Evolutionary conservation across 2,888 invertebrate species (phyloP).

Genomic region (Phasia obesa): DNA sequence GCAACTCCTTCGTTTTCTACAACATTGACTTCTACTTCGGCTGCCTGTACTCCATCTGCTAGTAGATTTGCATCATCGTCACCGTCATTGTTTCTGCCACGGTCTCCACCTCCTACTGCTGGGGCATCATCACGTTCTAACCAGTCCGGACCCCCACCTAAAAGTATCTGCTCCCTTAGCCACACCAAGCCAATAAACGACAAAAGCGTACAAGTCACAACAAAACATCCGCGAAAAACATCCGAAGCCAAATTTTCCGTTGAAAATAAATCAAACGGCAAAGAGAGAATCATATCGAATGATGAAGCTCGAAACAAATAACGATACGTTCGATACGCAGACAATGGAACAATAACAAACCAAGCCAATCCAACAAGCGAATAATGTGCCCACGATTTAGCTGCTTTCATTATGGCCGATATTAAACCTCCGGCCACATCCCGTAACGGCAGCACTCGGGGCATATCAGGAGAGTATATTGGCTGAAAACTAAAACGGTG

Average conservation of each 20-base stretch:
- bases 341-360: slow-evolving; percentile 97
- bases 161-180: slow-evolving; percentile 98
- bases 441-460: slow-evolving; percentile 95
- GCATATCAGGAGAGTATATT: slow-evolving; percentile 99
- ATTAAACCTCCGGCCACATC: slow-evolving; percentile 96
- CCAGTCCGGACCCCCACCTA: slow-evolving; percentile 99
- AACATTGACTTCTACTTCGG: slow-evolving; percentile 79
- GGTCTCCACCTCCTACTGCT: slow-evolving; percentile 76
- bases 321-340: slow-evolving; percentile 97
- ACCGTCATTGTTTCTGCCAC: slow-evolving; percentile 75
- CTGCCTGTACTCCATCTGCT: slow-evolving; percentile 77
- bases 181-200: slow-evolving; percentile 98
- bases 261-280: slow-evolving; percentile 96
- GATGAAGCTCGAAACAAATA: slow-evolving; percentile 95
- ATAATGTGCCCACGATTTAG: slow-evolving; percentile 98
- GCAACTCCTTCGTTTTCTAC: slow-evolving; percentile 60
- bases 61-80: slow-evolving; percentile 77
- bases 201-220: slow-evolving; percentile 97
- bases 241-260: slow-evolving; percentile 96
- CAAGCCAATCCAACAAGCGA: slow-evolving; percentile 98
- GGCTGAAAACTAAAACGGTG: slow-evolving; percentile 99
- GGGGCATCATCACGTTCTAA: slow-evolving; percentile 87
- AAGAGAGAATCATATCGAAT: slow-evolving; percentile 89
- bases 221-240: slow-evolving; percentile 97
- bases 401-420: slow-evolving; percentile 94